Evolutionary conservation across 2,888 invertebrate species (phyloP), one percentile per base, ranked within the genome.

Genomic region (Sarcophaga subvicina): DNA sequence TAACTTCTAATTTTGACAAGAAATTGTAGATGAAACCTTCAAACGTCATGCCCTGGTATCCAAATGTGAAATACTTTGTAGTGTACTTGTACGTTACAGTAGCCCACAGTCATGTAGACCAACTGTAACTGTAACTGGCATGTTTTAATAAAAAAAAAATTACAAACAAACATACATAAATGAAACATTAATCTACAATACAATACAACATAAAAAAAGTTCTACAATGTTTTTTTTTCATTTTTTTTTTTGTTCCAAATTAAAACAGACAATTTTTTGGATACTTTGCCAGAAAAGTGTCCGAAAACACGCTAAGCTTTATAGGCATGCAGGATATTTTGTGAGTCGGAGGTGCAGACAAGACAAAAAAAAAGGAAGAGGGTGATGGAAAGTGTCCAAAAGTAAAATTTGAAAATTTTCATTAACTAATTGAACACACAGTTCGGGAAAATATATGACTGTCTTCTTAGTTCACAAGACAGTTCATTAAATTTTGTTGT

Each of bases 351-450:
- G 78, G 69, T 81, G 12, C 49, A 64, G 70, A 67, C 59, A 77
- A 22, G 22, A 1, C 22, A 22, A 1, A 82, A 64, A 64, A 76
- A 67, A 82, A 82, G 82, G 45, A 67, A 83, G 69, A 79, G 69
- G 37, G 37, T 37, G 37, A 37, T 37, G 37, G 37, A 37, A 37
- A 54, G 54, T 54, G 54, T 54, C 4, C 54, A 17, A 80, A 83
- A 77, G 62, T 69, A 78, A 14, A 86, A 73, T 86, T 86, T 77
- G 90, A 91, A 90, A 92, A 89, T 90, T 90, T 92, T 92, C 92
- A 91, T 91, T 91, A 91, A 92, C 92, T 91, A 91, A 91, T 91
- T 91, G 92, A 92, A 91, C 80, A 80, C 71, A 70, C 82, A 77
- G 69, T 77, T 73, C 8, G 37, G 70, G 80, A 60, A 54, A 12